These are phyloP conservation scores for Mnemiopsis leidyi DNA, from an alignment of 37 sponge, comb jelly and placozoan species.

Conservation along the genomic window DNA sequence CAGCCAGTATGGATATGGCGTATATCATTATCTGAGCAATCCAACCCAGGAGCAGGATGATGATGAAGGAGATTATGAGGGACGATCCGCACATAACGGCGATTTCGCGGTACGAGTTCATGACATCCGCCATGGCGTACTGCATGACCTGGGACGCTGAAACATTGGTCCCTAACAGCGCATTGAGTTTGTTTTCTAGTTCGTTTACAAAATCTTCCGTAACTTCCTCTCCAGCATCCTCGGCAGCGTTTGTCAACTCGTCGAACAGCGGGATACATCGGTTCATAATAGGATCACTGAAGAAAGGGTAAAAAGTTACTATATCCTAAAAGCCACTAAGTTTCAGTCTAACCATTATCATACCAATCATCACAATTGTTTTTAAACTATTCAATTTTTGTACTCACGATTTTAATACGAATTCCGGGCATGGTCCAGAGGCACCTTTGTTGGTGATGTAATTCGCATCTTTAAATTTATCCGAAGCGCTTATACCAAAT, in stretches of 20 bases:
- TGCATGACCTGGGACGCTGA: slow-evolving; percentile 35
- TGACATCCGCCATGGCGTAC: slow-evolving; percentile 50
- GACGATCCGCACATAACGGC: slow-evolving; percentile 48
- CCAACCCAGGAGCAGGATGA: slow-evolving; percentile 61
- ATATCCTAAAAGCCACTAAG: too few species aligned
- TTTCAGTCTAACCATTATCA: too few species aligned
- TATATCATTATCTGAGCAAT: slow-evolving; percentile 58
- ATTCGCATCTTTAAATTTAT: background rate
- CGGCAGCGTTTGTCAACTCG: background rate
- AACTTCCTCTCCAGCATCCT: background rate
- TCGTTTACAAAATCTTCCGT: background rate
- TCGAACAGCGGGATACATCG: background rate
- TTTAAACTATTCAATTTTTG: too few species aligned
- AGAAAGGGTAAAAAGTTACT: background rate
- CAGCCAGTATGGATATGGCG: background rate
- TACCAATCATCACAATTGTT: too few species aligned
- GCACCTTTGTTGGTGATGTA: slow-evolving; percentile 41
- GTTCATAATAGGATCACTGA: background rate
- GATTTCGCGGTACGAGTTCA: slow-evolving; percentile 56
- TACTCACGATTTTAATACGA: slow-evolving; percentile 20
- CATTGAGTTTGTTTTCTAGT: background rate
- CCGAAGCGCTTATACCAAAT: background rate
- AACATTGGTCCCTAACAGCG: slow-evolving; percentile 8
- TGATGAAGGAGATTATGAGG: slow-evolving; percentile 52
- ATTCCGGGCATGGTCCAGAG: slow-evolving; percentile 36